Evolutionary conservation across 1,140 invertebrate genomes (phyloP).

Genomic region (Scylla paramamosain): DNA sequence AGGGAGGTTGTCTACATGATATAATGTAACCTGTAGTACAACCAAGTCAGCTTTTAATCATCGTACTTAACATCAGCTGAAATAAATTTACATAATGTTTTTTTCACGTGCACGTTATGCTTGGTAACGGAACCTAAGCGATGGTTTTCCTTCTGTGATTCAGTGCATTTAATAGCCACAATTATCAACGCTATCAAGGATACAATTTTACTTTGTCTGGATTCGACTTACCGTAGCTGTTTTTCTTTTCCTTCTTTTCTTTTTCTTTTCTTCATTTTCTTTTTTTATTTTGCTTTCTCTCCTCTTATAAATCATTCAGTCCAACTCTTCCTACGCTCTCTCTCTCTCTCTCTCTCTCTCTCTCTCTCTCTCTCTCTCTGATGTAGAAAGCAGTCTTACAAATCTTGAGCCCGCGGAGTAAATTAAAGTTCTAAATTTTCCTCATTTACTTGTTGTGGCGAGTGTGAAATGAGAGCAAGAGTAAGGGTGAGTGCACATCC

Average conservation of each 20-base stretch:
- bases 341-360: slow-evolving; percentile 20
- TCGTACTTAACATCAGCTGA: background rate
- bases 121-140: background rate
- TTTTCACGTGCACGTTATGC: background rate
- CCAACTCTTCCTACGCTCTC: background rate
- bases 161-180: background rate
- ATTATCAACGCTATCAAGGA: background rate
- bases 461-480: too few relatives aligned
- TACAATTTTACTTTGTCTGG: background rate
- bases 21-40: too few relatives aligned
- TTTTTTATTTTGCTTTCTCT: too few relatives aligned
- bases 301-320: too few relatives aligned
- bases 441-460: too few relatives aligned
- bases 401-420: too few relatives aligned
- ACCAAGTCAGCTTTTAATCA: too few relatives aligned
- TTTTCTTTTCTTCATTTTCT: slow-evolving; percentile 4
- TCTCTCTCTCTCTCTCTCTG: slow-evolving; percentile 4
- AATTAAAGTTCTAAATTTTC: too few relatives aligned
- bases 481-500: too few relatives aligned
- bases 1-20: too few relatives aligned
- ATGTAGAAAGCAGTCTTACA: too few relatives aligned
- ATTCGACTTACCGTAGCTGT: background rate
- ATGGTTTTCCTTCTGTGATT: background rate
- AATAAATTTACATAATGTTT: background rate
- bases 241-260: background rate